Evolutionary conservation across 2,113 vertebrate genomes (phyloP), one percentile per base, ranked within the genome.

Genomic region (Seriola dumerili): DNA sequence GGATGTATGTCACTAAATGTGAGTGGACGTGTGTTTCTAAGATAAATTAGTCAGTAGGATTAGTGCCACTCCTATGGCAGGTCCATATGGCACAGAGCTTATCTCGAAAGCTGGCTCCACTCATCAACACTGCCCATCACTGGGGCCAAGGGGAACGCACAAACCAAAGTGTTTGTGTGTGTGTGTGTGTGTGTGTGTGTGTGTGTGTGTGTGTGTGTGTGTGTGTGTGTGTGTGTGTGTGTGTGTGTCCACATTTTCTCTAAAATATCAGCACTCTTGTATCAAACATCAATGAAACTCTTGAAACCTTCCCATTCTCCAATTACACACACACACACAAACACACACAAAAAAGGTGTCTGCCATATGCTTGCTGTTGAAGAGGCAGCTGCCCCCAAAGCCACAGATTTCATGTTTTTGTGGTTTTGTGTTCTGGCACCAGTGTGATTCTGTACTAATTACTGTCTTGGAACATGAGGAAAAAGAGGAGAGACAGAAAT

Each of bases 351-450:
- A 57, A 75, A 78, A 73, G 73, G 83, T 76, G 66, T 76, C 62
- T 85, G 73, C 88, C 89, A 89, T 86, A 88, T 93, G 86, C 55
- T 85, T 32, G 61, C 73, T 68, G 79, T 62, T 85, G 80, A 88
- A 85, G 71, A 83, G 62, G 82, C 84, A 88, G 76, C 82, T 88
- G 84, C 81, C 83, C 86, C 72, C 72, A 65, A 88, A 89, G 67
- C 57, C 52, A 64, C 29, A 69, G 76, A 80, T 86, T 86, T 54
- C 48, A 73, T 83, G 80, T 86, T 86, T 80, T 75, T 72, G 76
- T 81, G 86, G 74, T 76, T 88, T 83, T 77, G 73, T 88, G 57
- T 78, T 80, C 74, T 55, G 66, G 82, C 40, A 42, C 88, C 89
- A 85, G 83, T 68, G 76, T 71, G 64, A 64, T 86, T 72, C 40